These are phyloP conservation scores for Meriones unguiculatus DNA, from an alignment of 2,113 vertebrate genomes.

Conservation along the genomic window DNA sequence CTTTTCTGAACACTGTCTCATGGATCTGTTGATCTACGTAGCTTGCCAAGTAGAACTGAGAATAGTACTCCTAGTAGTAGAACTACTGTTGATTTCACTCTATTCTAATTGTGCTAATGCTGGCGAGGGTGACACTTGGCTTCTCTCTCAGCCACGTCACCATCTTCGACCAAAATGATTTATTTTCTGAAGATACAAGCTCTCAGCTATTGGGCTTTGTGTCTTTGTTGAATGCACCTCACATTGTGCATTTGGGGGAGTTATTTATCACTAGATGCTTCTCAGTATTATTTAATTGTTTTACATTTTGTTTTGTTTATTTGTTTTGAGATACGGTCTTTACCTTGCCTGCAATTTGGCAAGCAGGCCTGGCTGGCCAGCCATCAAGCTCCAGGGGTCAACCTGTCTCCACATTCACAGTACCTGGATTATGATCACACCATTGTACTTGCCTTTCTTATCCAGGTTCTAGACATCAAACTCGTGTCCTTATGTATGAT, in stretches of 20 bases:
- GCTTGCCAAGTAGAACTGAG: neutral
- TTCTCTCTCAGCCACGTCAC: neutral
- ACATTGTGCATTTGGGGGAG: neutral
- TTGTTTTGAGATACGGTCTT: neutral
- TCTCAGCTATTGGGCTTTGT: neutral
- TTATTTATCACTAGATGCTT: neutral
- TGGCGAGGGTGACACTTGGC: accelerated
- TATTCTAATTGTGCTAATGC: neutral
- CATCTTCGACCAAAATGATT: neutral
- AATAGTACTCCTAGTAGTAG: neutral
- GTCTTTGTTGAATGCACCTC: neutral
- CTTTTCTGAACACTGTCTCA: neutral
- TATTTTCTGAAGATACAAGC: neutral
- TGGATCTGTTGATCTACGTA: neutral
- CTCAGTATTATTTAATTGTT: neutral
- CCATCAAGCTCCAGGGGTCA: neutral
- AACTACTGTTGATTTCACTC: neutral
- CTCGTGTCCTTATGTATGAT: neutral
- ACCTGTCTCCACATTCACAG: neutral
- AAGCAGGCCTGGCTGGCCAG: neutral
- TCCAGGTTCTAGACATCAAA: neutral
- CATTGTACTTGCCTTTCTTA: neutral
- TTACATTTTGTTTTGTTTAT: neutral
- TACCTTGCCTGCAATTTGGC: neutral
- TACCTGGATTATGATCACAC: no score